Evolutionary conservation across 2,113 vertebrate species (phyloP), one percentile per base, ranked within the genome.

Genomic region (Ranitomeya variabilis): DNA sequence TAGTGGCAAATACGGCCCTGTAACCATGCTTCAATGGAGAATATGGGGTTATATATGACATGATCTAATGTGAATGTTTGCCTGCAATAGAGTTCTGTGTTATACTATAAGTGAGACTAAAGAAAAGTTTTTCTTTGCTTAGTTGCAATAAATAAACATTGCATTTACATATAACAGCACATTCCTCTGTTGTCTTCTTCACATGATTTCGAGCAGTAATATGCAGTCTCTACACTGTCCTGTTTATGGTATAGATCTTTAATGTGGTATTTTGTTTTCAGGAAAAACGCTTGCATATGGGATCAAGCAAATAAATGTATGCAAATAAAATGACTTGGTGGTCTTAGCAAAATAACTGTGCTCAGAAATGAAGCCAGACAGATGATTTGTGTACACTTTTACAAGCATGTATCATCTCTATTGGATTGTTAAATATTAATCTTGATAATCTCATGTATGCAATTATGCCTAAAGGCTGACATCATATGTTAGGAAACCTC

Each of bases 171-270:
- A 90, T 90, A 92, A 19, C 87, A 90, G 92, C 31, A 1, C 93
- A 83, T 90, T 90, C 91, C 86, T 90, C 90, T 26, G 64, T 67
- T 67, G 12, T 81, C 26, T 82, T 57, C 82, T 14, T 45, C 89
- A 85, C 85, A 91, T 62, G 83, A 26, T 94, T 92, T 94, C 92
- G 93, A 91, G 94, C 93, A 90, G 89, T 92, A 92, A 79, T 91
- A 89, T 93, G 92, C 92, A 92, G 82, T 90, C 84, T 93, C 87
- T 94, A 92, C 93, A 92, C 90, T 93, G 93, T 94, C 90, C 91
- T 91, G 91, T 85, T 93, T 91, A 90, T 85, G 90, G 86, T 31
- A 80, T 90, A 89, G 90, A 91, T 92, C 90, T 92, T 93, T 94
- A 90, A 93, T 92, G 92, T 94, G 90, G 90, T 92, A 91, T 91